Evolutionary conservation across 2,888 invertebrate genomes (phyloP).

Genomic region (Clusia tigrina): DNA sequence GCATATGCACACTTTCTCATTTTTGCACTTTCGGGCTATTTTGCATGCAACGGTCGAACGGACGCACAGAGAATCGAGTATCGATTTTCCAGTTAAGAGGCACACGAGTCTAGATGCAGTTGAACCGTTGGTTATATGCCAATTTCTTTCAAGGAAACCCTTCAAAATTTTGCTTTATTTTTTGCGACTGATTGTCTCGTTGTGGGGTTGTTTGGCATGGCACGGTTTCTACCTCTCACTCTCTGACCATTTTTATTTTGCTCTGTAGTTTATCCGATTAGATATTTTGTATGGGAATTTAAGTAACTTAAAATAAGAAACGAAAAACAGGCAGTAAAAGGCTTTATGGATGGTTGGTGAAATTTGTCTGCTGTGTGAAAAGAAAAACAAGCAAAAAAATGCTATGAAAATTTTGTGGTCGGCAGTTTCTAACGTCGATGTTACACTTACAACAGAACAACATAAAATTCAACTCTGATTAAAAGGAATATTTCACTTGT

Average conservation of each 20-base stretch:
- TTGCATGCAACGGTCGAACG: neutral
- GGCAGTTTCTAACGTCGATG: too few species aligned
- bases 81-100: neutral
- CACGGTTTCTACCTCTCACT: neutral
- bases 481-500: too few species aligned
- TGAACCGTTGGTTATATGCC: conserved; percentile 29
- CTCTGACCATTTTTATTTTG: too few species aligned
- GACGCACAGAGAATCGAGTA: too few species aligned
- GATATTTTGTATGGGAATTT: conserved; percentile 23
- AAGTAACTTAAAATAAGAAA: conserved; percentile 21
- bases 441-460: too few species aligned
- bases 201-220: conserved; percentile 31
- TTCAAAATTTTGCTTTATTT: conserved; percentile 56
- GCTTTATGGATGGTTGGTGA: neutral
- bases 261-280: conserved; percentile 34
- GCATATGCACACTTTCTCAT: neutral
- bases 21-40: neutral
- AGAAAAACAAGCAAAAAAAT: neutral
- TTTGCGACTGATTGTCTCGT: conserved; percentile 27
- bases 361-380: conserved; percentile 4
- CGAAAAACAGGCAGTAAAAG: too few species aligned
- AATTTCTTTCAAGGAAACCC: conserved; percentile 48
- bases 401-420: too few species aligned
- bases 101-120: neutral
- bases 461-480: too few species aligned